Evolutionary conservation across 2,797 vertebrate genomes (phyloP), one percentile per base, ranked within the genome.

Genomic region (Liasis olivaceus): DNA sequence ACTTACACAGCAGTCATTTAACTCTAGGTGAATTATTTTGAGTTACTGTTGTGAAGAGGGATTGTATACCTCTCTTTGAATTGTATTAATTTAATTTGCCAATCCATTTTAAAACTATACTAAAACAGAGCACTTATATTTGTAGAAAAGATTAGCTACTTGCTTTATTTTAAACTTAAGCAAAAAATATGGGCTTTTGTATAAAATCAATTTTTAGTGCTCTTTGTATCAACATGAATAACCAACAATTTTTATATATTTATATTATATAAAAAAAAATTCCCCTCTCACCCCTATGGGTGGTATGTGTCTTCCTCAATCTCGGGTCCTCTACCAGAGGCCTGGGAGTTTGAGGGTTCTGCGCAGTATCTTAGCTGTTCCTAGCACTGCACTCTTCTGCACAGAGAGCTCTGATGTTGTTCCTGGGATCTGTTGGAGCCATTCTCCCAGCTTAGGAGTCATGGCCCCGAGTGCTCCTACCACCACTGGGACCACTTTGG

Each of bases 91-190:
- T 26, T 77, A 47, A 62, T 31, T 60, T 26, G 62, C 36, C 69
- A 59, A 14, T 17, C 0, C 0, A 24, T 86, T 9, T 20, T 60
- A 47, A 81, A 66, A 66, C 11, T 5, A 60, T 60, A 89, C 84
- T 93, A 63, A 90, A 93, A 94, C 96, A 96, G 94, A 95, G 93
- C 81, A 95, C 91, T 96, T 97, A 88, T 93, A 95, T 87, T 22
- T 87, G 72, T 92, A 24, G 86, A 47, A 92, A 92, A 12, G 12
- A 77, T 85, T 95, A 94, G 89, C 95, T 92, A 93, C 85, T 92
- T 59, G 31, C 91, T 95, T 88, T 58, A 81, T 92, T 11, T 72
- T 89, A 31, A 77, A 3, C 54, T 94, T 90, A 89, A 54, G 93
- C 89, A 95, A 94, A 90, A 91, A 6, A 86, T 58, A 95, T 26